Evolutionary conservation across 2,797 vertebrate species (phyloP).

Genomic region (Typhlichthys eigenmanni): DNA sequence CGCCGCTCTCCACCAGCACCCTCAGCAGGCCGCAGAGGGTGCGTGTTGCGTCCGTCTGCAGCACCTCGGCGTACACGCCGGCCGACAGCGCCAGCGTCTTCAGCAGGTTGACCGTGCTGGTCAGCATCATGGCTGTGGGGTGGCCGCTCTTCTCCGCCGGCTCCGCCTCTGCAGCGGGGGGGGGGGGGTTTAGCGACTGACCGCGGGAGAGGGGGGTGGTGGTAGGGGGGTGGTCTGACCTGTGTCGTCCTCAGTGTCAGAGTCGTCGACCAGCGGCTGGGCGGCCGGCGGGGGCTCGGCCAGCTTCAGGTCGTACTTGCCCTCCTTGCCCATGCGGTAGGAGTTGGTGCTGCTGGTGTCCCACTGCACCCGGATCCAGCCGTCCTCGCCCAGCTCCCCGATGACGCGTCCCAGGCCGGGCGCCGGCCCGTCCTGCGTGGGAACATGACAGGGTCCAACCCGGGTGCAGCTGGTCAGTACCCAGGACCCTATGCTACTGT

Average conservation of each 20-base stretch:
- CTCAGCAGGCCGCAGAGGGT: slow-evolving; percentile 92
- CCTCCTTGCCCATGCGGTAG: slow-evolving; percentile 98
- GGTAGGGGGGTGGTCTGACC: slow-evolving; percentile 70
- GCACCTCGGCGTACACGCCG: slow-evolving; percentile 90
- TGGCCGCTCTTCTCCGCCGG: slow-evolving; percentile 87
- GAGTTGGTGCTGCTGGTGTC: slow-evolving; percentile 98
- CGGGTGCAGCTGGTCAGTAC: background rate
- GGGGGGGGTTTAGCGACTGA: background rate
- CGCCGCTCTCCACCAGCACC: slow-evolving; percentile 93
- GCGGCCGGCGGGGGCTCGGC: slow-evolving; percentile 87
- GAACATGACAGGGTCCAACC: slow-evolving; percentile 1
- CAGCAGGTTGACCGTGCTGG: slow-evolving; percentile 92
- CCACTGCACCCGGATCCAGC: slow-evolving; percentile 99
- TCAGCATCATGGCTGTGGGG: slow-evolving; percentile 93
- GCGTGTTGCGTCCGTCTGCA: slow-evolving; percentile 90
- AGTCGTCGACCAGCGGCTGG: slow-evolving; percentile 89
- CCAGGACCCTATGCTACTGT: too few relatives aligned
- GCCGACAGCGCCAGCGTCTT: slow-evolving; percentile 92
- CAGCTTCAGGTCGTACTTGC: slow-evolving; percentile 96
- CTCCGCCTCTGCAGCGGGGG: slow-evolving; percentile 82
- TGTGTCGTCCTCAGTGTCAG: slow-evolving; percentile 93
- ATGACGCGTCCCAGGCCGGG: slow-evolving; percentile 96
- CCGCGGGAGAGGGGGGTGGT: background rate
- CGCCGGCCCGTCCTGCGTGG: slow-evolving; percentile 88
- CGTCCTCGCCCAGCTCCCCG: slow-evolving; percentile 95